These are phyloP conservation scores for Oryzias woworae DNA, from an alignment of 2,113 vertebrate genomes.

Conservation along the genomic window DNA sequence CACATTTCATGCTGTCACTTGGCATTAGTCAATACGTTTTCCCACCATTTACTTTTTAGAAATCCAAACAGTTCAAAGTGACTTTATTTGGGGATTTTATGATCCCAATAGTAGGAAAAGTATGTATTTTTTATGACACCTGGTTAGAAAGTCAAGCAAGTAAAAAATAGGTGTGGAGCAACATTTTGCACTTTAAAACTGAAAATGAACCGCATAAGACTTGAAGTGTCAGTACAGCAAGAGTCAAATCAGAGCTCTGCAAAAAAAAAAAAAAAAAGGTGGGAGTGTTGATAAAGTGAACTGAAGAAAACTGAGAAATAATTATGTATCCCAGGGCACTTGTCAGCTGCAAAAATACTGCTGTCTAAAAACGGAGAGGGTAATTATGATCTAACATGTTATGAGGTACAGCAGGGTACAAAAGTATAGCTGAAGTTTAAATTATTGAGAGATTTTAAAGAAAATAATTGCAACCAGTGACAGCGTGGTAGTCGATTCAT, in stretches of 20 bases:
- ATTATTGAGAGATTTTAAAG: constrained; percentile 41
- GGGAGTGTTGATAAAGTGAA: constrained; percentile 59
- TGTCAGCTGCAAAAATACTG: constrained; percentile 51
- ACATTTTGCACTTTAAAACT: not conserved
- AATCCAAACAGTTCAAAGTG: constrained; percentile 12
- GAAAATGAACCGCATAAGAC: constrained; percentile 18
- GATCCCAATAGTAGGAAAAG: constrained; percentile 24
- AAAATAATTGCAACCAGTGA: constrained; percentile 42
- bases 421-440: constrained; percentile 46
- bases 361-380: constrained; percentile 49
- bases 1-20: constrained; percentile 32
- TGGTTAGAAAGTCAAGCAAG: constrained; percentile 9
- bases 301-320: constrained; percentile 63
- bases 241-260: constrained; percentile 41
- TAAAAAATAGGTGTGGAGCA: not conserved
- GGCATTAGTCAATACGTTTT: constrained; percentile 11
- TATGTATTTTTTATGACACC: constrained; percentile 3
- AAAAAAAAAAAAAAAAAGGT: not conserved
- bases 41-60: not conserved
- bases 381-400: constrained; percentile 57
- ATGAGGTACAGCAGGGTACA: constrained; percentile 26
- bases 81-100: constrained; percentile 5
- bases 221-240: constrained; percentile 22
- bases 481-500: constrained; percentile 7
- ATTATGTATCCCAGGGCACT: constrained; percentile 58